A percentile compares a stretch with the other conserved stretches of the same genome.
These are phyloP conservation scores for Dendrolimus houi DNA, from an alignment of 2,888 invertebrate species.

Conservation along the genomic window DNA sequence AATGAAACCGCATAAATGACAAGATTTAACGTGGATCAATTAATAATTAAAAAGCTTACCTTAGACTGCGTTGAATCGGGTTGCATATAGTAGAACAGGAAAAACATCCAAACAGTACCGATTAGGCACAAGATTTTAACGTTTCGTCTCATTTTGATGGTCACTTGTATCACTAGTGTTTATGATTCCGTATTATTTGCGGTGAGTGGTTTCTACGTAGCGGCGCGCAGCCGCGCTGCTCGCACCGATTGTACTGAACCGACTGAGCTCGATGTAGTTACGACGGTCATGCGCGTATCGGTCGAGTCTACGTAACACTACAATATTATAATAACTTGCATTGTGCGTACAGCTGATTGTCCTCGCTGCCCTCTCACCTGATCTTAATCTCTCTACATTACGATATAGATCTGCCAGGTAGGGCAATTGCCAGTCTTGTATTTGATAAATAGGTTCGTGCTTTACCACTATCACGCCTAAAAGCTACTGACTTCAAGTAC, in stretches of 20 bases:
- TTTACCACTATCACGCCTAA: no score
- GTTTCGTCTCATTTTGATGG: conserved; percentile 56
- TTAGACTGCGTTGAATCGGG: conserved; percentile 54
- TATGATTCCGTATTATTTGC: conserved; percentile 4
- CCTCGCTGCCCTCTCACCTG: background rate
- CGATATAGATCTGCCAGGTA: background rate
- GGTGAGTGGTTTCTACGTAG: conserved; percentile 19
- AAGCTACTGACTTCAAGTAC: no score
- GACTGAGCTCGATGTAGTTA: conserved; percentile 29
- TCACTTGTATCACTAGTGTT: conserved; percentile 5
- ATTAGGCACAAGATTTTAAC: conserved; percentile 60
- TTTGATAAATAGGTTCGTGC: no score
- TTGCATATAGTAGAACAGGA: conserved; percentile 66
- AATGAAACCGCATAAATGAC: no score
- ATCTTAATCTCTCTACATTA: background rate
- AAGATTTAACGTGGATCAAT: background rate
- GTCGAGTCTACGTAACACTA: conserved; percentile 13
- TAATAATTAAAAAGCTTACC: conserved; percentile 29
- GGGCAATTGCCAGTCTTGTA: no score
- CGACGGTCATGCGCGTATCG: conserved; percentile 63
- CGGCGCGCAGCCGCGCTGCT: conserved; percentile 70
- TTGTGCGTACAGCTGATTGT: background rate
- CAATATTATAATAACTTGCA: no score
- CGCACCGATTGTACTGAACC: conserved; percentile 48
- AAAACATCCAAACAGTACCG: conserved; percentile 63